Evolutionary conservation across 2,797 vertebrate species (phyloP), one percentile per base, ranked within the genome.

Genomic region (Trematomus bernacchii): DNA sequence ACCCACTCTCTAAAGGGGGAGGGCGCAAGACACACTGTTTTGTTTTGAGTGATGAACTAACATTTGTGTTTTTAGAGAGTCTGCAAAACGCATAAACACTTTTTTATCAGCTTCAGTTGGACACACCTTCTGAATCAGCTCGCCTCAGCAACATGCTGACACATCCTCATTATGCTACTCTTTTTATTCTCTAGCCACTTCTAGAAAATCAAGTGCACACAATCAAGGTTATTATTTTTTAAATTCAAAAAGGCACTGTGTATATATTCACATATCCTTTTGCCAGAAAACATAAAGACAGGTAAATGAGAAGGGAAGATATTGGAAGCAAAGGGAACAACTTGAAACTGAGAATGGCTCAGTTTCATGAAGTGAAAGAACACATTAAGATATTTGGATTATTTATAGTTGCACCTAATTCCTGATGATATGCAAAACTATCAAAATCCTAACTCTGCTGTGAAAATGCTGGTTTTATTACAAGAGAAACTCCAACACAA

Each of bases 31-130:
- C 18, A 51, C 11, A 19, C 18, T 10, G 40, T 10, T 6, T 1
- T 57, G 37, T 50, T 16, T 9, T 15, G 57, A 61, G 55, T 12
- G 40, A 30, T 27, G n/a, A 14, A 30, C 42, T 51, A 30, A 75
- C 27, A 23, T 40, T 52, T 12, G 10, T 27, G 43, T 58, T 69
- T 55, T 68, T 14, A 37, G 9, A 18, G 10, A 44, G 27, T 30
- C 59, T 77, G 69, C n/a, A 54, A 53, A 54, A 66, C 21, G 47
- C 27, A 67, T 50, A 77, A 74, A 79, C 81, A 78, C 61, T 3
- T 66, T 27, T n/a, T 15, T 12, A 12, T 71, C 16, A 21, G 42
- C 30, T 30, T 37, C 66, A 52, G 63, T 37, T 74, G 18, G 15
- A 37, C 40, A 47, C 30, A 18, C 0, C 18, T 30, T 64, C 48